Evolutionary conservation across 2,888 invertebrate species (phyloP), one percentile per base, ranked within the genome.

Genomic region (Pheosia tremula): DNA sequence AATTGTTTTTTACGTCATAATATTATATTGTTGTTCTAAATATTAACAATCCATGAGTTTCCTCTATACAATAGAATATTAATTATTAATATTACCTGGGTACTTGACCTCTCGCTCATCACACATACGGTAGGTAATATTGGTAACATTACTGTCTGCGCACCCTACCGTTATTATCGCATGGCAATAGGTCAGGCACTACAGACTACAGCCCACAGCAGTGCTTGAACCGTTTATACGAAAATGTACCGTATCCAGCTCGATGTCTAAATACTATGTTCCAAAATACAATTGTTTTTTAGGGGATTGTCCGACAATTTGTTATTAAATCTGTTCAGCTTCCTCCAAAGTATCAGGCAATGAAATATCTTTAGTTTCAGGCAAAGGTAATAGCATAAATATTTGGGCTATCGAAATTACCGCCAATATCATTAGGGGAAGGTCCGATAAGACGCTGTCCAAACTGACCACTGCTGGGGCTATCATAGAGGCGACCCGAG

Each of bases 401-500:
- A 91, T 79, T 79, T 92, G 90, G 47, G 71, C 69, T 49, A 86
- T 74, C 0, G 90, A 87, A 57, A 86, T 80, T 0, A 84, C 13
- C 5, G 85, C 84, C 52, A 93, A 68, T 59, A 93, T 60, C 9
- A 86, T 73, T 9, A 93, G 71, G 8, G 93, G 89, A 5, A 91
- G 79, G 65, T 88, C 83, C 0, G 76, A 61, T 37, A 79, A 24
- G 1, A 88, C 2, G 7, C 68, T 68, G 45, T 92, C 86, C 59
- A 93, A 73, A 61, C 79, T 79, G n/a, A 89, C 83, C 3, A 93
- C 73, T 1, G 80, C 74, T 2, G 94, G 93, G 0, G 93, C 92
- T 5, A 96, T 75, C 94, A 97, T 96, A 0, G 97, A 97, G n/a
- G 97, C 97, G 56, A 97, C 87, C 66, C 97, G 94, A 3, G 97